Evolutionary conservation across 2,888 invertebrate genomes (phyloP).

Genomic region (Hypomecis punctinalis): DNA sequence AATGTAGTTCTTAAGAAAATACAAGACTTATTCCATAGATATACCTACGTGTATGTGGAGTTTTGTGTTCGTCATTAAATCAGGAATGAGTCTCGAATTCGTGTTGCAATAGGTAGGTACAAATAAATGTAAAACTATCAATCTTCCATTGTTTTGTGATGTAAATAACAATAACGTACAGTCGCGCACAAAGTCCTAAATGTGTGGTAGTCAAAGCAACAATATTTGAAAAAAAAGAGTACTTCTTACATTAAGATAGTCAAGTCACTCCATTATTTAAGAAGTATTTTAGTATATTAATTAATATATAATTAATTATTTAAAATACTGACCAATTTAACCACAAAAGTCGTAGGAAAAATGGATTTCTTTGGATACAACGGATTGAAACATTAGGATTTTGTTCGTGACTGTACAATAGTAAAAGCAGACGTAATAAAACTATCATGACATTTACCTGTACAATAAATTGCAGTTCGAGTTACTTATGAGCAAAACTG

Average conservation of each 20-base stretch:
- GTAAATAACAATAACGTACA: slow-evolving; percentile 42
- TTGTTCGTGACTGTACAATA: slow-evolving; percentile 51
- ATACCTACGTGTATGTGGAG: slow-evolving; percentile 61
- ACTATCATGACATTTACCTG: slow-evolving; percentile 66
- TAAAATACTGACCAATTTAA: too few species aligned
- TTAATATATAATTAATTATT: too few species aligned
- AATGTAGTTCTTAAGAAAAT: slow-evolving; percentile 71
- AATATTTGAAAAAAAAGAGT: too few species aligned
- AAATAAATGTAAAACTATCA: slow-evolving; percentile 32
- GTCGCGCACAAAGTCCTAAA: slow-evolving; percentile 38
- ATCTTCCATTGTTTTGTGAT: slow-evolving; percentile 51
- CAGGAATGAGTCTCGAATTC: slow-evolving; percentile 76
- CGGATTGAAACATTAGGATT: neutral
- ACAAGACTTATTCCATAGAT: slow-evolving; percentile 83
- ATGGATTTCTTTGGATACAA: too few species aligned
- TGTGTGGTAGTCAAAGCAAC: neutral
- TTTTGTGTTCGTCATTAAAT: slow-evolving; percentile 67
- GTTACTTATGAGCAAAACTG: slow-evolving; percentile 7
- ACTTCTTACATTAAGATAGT: too few species aligned
- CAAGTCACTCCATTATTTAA: too few species aligned
- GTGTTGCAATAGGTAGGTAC: slow-evolving; percentile 48
- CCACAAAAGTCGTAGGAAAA: too few species aligned
- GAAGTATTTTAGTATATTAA: too few species aligned
- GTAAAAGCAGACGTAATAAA: slow-evolving; percentile 48
- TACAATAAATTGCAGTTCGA: neutral